phyloP scores from a whole-genome alignment of 2,113 vertebrate species.

The Phrynosoma platyrhinos region DNA sequence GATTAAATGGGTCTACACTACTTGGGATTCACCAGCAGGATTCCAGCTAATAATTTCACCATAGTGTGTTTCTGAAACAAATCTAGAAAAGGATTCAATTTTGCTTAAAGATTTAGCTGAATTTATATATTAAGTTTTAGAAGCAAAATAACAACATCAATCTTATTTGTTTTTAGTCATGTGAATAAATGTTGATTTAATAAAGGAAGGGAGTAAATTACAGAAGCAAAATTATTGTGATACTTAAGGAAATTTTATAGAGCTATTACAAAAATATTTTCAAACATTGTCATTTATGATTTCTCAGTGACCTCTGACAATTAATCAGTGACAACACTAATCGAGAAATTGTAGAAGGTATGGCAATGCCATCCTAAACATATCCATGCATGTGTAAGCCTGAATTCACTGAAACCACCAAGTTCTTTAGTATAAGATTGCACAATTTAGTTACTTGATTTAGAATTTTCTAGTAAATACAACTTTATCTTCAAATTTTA shows the following conservation, averaged over 20 bases:
- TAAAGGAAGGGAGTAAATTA: background rate
- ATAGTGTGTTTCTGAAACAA: background rate
- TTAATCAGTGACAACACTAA: background rate
- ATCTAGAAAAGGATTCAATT: background rate
- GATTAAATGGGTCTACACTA: too few species aligned
- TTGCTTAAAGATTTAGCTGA: too few species aligned
- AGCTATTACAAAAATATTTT: background rate
- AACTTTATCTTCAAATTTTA: background rate
- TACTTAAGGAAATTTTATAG: background rate
- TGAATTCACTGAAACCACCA: background rate
- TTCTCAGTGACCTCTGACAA: background rate
- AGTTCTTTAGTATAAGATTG: too few species aligned
- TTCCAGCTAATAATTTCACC: background rate
- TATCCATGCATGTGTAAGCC: background rate
- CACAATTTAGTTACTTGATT: background rate
- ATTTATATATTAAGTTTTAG: background rate
- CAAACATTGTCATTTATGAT: background rate
- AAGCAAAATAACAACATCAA: background rate
- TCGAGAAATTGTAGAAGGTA: background rate
- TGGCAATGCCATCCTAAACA: background rate
- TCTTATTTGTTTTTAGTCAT: background rate
- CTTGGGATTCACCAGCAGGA: too few species aligned
- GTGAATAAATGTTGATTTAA: background rate
- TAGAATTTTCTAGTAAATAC: background rate
- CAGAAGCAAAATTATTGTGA: background rate